Evolutionary conservation across 2,113 vertebrate species (phyloP).

Genomic region (Xiphophorus maculatus): DNA sequence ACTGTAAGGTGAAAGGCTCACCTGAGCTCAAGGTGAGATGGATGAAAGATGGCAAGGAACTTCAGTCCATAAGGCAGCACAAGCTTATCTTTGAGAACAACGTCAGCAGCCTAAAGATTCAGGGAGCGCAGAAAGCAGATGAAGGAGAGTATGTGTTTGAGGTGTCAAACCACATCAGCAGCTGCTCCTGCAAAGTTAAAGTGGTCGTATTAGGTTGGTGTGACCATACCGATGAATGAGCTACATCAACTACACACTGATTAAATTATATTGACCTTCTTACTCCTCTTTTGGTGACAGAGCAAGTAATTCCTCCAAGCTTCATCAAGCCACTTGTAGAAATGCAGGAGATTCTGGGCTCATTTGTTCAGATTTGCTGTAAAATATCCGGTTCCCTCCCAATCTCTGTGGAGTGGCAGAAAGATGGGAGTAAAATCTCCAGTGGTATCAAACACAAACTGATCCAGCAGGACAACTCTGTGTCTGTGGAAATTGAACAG

Average conservation of each 20-base stretch:
- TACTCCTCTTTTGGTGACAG: conserved; percentile 81
- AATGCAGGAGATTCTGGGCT: conserved; percentile 89
- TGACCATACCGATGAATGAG: conserved; percentile 3
- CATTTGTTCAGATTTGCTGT: conserved; percentile 90
- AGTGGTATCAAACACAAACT: conserved; percentile 91
- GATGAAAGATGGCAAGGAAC: conserved; percentile 91
- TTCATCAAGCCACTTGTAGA: conserved; percentile 93
- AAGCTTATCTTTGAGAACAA: conserved; percentile 93
- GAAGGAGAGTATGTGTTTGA: conserved; percentile 93
- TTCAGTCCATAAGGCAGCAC: conserved; percentile 92
- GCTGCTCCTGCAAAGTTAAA: conserved; percentile 87
- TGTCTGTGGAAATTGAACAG: conserved; percentile 87
- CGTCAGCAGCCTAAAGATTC: conserved; percentile 91
- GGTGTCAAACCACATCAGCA: conserved; percentile 93
- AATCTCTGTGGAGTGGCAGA: conserved; percentile 92
- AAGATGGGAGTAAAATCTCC: conserved; percentile 89
- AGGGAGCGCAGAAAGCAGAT: conserved; percentile 88
- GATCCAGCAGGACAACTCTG: conserved; percentile 88
- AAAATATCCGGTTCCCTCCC: conserved; percentile 96
- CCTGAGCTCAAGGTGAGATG: conserved; percentile 93
- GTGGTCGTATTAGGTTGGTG: conserved; percentile 93
- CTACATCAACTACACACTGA: background rate
- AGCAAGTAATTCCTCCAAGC: conserved; percentile 91
- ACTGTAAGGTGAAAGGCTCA: conserved; percentile 93
- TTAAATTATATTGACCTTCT: conserved; percentile 43